These are phyloP conservation scores for Crenuchus spilurus DNA, from an alignment of 2,797 vertebrate species.

Conservation along the genomic window DNA sequence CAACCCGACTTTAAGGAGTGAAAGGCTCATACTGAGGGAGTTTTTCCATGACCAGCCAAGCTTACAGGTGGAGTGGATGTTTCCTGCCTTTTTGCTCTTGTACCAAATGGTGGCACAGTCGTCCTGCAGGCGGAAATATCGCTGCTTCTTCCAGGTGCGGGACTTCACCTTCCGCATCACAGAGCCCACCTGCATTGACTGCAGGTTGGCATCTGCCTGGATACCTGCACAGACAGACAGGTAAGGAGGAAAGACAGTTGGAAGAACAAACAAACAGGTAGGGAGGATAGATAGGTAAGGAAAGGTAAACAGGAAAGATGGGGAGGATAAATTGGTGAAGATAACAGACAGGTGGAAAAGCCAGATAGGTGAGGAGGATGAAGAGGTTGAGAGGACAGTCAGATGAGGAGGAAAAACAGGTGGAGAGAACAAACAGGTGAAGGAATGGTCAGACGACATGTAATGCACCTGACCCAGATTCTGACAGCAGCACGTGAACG, in stretches of 20 bases:
- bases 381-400: neutral
- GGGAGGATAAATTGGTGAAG: neutral
- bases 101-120: slow-evolving; percentile 96
- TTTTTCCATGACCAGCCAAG: slow-evolving; percentile 35
- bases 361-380: neutral
- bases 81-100: slow-evolving; percentile 87
- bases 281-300: too few relatives aligned
- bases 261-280: too few relatives aligned
- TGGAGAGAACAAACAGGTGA: neutral
- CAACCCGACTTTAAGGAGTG: neutral
- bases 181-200: slow-evolving; percentile 87
- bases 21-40: slow-evolving; percentile 24
- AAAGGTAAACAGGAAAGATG: too few relatives aligned
- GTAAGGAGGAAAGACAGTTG: neutral
- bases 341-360: too few relatives aligned
- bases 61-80: slow-evolving; percentile 90
- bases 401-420: neutral
- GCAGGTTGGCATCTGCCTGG: slow-evolving; percentile 81
- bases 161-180: slow-evolving; percentile 94
- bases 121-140: slow-evolving; percentile 90
- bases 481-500: neutral
- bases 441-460: slow-evolving; percentile 30
- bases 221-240: slow-evolving; percentile 73
- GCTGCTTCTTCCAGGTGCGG: slow-evolving; percentile 91
- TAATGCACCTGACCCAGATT: slow-evolving; percentile 37